A percentile compares a stretch with the other conserved stretches of the same genome.
Evolutionary conservation across 2,797 vertebrate species (phyloP).

Genomic region (Xenops minutus): DNA sequence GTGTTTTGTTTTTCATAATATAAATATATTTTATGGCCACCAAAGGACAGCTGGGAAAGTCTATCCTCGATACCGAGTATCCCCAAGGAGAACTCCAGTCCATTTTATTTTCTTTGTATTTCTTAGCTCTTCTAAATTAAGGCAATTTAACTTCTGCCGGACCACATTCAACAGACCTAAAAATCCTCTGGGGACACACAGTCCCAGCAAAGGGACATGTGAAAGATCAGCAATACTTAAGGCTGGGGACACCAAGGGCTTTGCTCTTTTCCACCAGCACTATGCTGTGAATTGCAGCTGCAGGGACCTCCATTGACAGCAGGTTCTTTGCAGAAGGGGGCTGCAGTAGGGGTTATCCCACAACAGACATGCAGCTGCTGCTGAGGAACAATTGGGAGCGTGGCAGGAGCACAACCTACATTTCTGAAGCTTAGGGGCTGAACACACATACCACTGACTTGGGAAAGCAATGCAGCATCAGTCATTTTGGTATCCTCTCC

Average conservation of each 20-base stretch:
- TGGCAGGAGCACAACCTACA: not conserved
- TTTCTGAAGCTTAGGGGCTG: not conserved
- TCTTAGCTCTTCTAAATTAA: constrained; percentile 49
- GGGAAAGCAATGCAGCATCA: not conserved
- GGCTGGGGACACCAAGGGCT: not conserved
- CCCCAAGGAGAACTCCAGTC: constrained; percentile 41
- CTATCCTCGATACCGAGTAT: constrained; percentile 19
- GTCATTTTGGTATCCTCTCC: not conserved
- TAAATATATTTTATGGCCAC: constrained; percentile 49
- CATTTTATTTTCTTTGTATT: constrained; percentile 40
- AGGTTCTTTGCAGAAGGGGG: not conserved
- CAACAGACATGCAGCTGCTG: fast-evolving
- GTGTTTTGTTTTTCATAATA: not conserved
- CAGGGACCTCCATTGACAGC: not conserved
- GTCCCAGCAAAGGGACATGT: not conserved
- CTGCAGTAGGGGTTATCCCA: not conserved
- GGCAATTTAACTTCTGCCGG: constrained; percentile 9
- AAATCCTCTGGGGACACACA: not conserved
- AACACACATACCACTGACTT: not conserved
- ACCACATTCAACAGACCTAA: constrained; percentile 16
- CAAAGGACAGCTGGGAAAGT: constrained; percentile 58
- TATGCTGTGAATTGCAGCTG: not conserved
- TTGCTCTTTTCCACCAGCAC: not conserved
- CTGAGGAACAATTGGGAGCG: not conserved
- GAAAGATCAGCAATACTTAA: constrained; percentile 8